Percentiles rank a stretch among this genome's conserved stretches.
phyloP scores from a whole-genome alignment of 2,113 vertebrate genomes.

The Athene noctua region DNA sequence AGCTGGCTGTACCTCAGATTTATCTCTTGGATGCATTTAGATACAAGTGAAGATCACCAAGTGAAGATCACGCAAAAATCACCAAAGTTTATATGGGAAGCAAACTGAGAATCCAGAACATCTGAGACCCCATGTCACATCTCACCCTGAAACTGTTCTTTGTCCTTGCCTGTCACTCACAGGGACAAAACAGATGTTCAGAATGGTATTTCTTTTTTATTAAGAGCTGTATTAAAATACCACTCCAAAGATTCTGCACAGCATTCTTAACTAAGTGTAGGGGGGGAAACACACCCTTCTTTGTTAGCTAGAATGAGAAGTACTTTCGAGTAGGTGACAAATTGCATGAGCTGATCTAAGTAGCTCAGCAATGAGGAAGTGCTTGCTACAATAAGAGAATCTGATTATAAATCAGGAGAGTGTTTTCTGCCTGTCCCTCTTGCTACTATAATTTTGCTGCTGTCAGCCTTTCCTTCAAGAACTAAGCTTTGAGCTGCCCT shows the following conservation, averaged over 20 bases:
- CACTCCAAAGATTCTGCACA: neutral
- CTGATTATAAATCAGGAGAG: slow-evolving; percentile 47
- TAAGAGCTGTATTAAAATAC: neutral
- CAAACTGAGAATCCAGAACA: neutral
- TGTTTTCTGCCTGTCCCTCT: slow-evolving; percentile 25
- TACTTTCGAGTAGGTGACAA: neutral
- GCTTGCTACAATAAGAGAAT: slow-evolving; percentile 15
- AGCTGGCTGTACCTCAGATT: neutral
- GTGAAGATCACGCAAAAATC: neutral
- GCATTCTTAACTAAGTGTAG: neutral
- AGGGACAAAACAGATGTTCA: neutral
- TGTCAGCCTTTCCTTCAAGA: slow-evolving; percentile 58
- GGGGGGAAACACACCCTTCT: neutral
- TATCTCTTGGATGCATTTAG: neutral
- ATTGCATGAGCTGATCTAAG: neutral
- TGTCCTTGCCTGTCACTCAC: neutral
- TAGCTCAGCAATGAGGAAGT: neutral
- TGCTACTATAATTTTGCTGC: slow-evolving; percentile 44
- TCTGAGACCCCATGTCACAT: neutral
- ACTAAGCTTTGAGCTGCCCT: slow-evolving; percentile 31
- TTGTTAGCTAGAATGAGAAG: neutral
- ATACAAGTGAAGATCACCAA: neutral
- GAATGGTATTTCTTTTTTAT: neutral
- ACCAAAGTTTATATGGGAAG: neutral
- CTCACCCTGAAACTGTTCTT: neutral